Evolutionary conservation across 2,888 invertebrate species (phyloP).

Genomic region (Lordiphosa andalusiaca): DNA sequence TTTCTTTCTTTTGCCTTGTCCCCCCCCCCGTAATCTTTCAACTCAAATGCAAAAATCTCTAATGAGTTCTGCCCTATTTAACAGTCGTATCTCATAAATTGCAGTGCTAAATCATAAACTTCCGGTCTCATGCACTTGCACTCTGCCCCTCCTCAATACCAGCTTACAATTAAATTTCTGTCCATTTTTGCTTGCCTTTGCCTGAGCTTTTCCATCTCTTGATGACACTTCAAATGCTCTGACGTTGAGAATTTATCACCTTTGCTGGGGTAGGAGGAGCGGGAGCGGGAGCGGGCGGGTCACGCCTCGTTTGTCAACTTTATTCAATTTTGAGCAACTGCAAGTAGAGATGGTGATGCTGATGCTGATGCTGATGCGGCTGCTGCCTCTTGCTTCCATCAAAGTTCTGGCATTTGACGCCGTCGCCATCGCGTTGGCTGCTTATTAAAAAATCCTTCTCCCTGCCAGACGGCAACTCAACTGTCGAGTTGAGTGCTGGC

Average conservation of each 20-base stretch:
- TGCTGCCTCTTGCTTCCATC: conserved; percentile 50
- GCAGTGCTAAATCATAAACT: no score
- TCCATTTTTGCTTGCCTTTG: conserved; percentile 2
- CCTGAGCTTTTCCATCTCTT: conserved; percentile 25
- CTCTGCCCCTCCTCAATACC: conserved; percentile 11
- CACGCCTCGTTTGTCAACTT: conserved; percentile 45
- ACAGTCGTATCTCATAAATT: no score
- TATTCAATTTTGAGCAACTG: conserved; percentile 46
- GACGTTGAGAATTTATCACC: conserved; percentile 61
- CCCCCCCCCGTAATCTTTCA: conserved; percentile 18
- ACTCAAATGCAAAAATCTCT: conserved; percentile 2
- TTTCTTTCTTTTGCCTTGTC: no score
- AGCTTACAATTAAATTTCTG: conserved; percentile 34
- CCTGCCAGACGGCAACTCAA: conserved; percentile 6
- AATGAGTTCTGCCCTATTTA: no score
- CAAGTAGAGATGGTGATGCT: conserved; percentile 9
- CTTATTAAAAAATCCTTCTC: conserved; percentile 50
- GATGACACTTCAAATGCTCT: conserved; percentile 52
- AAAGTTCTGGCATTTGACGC: conserved; percentile 51
- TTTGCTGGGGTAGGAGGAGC: conserved; percentile 26
- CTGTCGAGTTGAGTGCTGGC: conserved; percentile 21
- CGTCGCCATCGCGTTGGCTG: conserved; percentile 36
- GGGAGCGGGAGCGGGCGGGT: conserved; percentile 1
- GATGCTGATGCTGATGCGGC: not conserved
- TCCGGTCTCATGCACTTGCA: not conserved